phyloP scores from a whole-genome alignment of 1,140 invertebrate species.

The Drosophila punjabiensis region DNA sequence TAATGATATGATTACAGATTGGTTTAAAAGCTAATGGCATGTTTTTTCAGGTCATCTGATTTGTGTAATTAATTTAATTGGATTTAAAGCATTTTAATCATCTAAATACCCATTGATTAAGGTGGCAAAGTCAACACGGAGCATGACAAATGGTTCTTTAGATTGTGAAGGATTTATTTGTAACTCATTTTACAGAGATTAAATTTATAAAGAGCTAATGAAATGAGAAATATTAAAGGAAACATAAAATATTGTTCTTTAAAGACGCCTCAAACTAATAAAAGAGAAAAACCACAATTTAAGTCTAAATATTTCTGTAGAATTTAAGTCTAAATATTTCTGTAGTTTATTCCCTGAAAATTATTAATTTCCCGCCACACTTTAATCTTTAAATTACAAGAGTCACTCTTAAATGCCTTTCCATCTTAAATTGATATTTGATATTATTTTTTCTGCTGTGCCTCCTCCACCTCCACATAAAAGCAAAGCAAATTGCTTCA shows the following conservation, averaged over 20 bases:
- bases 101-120: conserved; percentile 9
- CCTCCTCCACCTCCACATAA: neutral
- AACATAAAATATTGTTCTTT: neutral
- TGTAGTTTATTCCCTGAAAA: neutral
- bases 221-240: neutral
- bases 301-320: neutral
- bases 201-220: neutral
- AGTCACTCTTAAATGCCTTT: neutral
- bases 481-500: conserved; percentile 42
- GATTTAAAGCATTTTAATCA: conserved; percentile 6
- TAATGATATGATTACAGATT: neutral
- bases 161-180: neutral
- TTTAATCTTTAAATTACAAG: neutral
- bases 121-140: neutral
- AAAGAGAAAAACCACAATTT: accelerated
- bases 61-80: conserved; percentile 13
- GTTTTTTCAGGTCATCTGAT: conserved; percentile 6
- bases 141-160: neutral
- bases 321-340: too few relatives aligned
- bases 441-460: conserved; percentile 22
- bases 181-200: neutral
- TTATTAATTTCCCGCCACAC: too few relatives aligned
- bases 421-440: neutral
- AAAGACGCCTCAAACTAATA: neutral
- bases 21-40: conserved; percentile 2